These are phyloP conservation scores for Dendroctonus ponderosae DNA, from an alignment of 1,140 invertebrate genomes.

Conservation along the genomic window DNA sequence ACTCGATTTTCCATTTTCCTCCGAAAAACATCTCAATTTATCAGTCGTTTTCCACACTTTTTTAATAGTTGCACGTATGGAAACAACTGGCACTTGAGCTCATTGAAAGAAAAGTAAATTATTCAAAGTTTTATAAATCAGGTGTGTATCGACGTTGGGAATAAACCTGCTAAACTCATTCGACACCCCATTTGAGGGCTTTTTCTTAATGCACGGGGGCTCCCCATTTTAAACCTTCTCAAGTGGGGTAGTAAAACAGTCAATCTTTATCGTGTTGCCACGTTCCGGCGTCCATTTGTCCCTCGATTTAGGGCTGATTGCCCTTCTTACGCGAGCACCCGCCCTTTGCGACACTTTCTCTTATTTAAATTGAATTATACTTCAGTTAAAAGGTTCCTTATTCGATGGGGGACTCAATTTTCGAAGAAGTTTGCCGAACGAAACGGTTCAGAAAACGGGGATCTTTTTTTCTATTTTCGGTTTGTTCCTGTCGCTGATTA, in stretches of 20 bases:
- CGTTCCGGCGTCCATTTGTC: constrained; percentile 41
- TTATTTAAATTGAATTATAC: constrained; percentile 52
- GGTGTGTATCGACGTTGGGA: not conserved
- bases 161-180: constrained; percentile 29
- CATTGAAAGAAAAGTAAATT: too few species aligned
- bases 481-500: too few species aligned
- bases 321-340: constrained; percentile 38
- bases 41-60: not conserved
- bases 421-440: constrained; percentile 4
- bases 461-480: too few species aligned
- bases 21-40: too few species aligned
- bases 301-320: constrained; percentile 41
- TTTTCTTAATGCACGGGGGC: constrained; percentile 28
- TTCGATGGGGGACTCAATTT: constrained; percentile 12
- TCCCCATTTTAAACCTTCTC: constrained; percentile 27
- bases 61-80: too few species aligned
- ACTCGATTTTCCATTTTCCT: too few species aligned
- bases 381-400: constrained; percentile 44
- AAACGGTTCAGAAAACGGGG: too few species aligned
- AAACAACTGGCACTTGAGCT: too few species aligned
- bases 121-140: not conserved
- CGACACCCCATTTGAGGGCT: constrained; percentile 26
- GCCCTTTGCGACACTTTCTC: constrained; percentile 46
- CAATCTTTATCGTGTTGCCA: constrained; percentile 50
- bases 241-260: constrained; percentile 45